Conservation (phyloP, 2,113 vertebrate genomes). For the Chlamydotis undulata region DNA sequence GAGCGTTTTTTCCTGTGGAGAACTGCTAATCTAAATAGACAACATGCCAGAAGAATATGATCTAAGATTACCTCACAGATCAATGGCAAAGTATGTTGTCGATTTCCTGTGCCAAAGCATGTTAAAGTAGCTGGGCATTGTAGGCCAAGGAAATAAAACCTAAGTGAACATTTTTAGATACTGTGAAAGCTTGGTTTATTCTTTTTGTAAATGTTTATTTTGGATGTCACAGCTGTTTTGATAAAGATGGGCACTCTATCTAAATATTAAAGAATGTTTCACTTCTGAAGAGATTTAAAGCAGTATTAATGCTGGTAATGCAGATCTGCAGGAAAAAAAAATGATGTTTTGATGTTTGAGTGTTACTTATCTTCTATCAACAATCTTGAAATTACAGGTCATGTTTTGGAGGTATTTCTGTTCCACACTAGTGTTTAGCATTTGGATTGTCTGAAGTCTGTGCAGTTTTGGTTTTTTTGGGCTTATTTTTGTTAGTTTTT, state of each 20-base stretch:
- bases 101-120: background rate
- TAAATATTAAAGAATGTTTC: background rate
- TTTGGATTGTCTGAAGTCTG: background rate
- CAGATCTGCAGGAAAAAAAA: background rate
- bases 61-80: background rate
- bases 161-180: background rate
- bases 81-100: background rate
- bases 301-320: fast-evolving
- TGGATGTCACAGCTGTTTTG: background rate
- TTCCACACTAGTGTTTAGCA: background rate
- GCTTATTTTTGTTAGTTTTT: background rate
- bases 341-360: background rate
- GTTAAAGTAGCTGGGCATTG: background rate
- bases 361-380: background rate
- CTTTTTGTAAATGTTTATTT: background rate
- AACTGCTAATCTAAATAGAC: background rate
- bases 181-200: background rate
- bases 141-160: background rate
- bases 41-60: background rate
- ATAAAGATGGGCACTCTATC: background rate
- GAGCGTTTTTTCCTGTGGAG: background rate
- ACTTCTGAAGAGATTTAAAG: background rate
- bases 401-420: background rate
- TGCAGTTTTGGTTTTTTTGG: too few relatives aligned
- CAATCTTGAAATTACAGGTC: background rate